Percentiles rank a stretch among this genome's conserved stretches.
These are phyloP conservation scores for Corapipo altera DNA, from an alignment of 2,113 vertebrate species.

Conservation along the genomic window DNA sequence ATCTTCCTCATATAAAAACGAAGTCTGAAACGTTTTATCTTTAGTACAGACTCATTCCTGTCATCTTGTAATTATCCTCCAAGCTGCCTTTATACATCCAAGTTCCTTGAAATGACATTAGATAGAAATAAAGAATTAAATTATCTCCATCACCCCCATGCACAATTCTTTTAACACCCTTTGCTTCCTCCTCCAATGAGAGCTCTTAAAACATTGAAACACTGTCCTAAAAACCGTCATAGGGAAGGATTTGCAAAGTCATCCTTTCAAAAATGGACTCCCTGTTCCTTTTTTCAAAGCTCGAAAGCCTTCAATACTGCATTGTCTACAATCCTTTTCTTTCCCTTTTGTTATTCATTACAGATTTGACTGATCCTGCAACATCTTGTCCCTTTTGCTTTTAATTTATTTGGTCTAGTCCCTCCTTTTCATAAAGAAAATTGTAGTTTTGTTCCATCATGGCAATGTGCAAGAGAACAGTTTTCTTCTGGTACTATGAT, in stretches of 20 bases:
- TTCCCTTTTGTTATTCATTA: not conserved
- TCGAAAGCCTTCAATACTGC: not conserved
- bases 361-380: not conserved
- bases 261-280: not conserved
- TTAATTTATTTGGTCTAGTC: not conserved
- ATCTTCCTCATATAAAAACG: not conserved
- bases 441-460: not conserved
- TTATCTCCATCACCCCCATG: not conserved
- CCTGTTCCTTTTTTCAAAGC: not conserved
- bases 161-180: not conserved
- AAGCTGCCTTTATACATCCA: not conserved
- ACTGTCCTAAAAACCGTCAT: not conserved
- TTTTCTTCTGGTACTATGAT: not conserved
- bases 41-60: not conserved
- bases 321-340: not conserved
- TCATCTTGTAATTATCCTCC: conserved; percentile 17
- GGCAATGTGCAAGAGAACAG: not conserved
- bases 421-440: not conserved
- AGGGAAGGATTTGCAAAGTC: not conserved
- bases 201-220: not conserved
- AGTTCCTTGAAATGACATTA: conserved; percentile 7
- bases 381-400: not conserved
- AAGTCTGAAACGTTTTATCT: not conserved
- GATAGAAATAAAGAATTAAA: not conserved
- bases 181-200: not conserved